Conservation (phyloP, 2,113 vertebrate species). For the Gulo gulo region DNA sequence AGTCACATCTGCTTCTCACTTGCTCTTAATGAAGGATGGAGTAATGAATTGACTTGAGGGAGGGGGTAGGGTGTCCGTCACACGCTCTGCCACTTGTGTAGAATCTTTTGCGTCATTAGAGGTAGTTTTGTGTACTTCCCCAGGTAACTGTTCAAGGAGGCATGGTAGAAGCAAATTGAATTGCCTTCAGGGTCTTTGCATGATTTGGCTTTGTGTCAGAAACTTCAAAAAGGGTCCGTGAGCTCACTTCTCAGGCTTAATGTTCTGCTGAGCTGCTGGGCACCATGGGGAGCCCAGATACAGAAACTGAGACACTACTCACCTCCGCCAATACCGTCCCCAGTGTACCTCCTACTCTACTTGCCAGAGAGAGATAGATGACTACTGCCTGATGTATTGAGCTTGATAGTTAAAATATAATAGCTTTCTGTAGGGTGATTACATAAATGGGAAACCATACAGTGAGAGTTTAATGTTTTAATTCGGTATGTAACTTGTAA, state of each 20-base stretch:
- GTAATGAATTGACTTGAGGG: neutral
- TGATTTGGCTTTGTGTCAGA: slow-evolving; percentile 51
- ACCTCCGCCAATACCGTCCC: neutral
- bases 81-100: neutral
- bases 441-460: slow-evolving; percentile 70
- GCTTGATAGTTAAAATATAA: slow-evolving; percentile 76
- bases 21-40: neutral
- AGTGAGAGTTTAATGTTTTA: slow-evolving; percentile 77
- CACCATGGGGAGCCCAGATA: neutral
- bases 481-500: slow-evolving; percentile 75
- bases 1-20: neutral
- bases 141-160: neutral
- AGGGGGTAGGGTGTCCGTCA: fast-evolving
- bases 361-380: slow-evolving; percentile 65
- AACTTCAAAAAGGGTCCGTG: slow-evolving; percentile 20
- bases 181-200: slow-evolving; percentile 13
- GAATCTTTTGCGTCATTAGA: neutral
- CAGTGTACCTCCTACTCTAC: neutral
- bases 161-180: neutral
- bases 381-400: slow-evolving; percentile 70
- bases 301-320: neutral
- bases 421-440: slow-evolving; percentile 73
- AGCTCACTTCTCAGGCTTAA: slow-evolving; percentile 23
- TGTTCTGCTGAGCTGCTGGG: neutral
- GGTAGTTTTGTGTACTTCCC: neutral